A percentile compares a stretch with the other conserved stretches of the same genome.
Conservation (phyloP, 1,140 invertebrate species). For the Drosophila malerkotliana region DNA sequence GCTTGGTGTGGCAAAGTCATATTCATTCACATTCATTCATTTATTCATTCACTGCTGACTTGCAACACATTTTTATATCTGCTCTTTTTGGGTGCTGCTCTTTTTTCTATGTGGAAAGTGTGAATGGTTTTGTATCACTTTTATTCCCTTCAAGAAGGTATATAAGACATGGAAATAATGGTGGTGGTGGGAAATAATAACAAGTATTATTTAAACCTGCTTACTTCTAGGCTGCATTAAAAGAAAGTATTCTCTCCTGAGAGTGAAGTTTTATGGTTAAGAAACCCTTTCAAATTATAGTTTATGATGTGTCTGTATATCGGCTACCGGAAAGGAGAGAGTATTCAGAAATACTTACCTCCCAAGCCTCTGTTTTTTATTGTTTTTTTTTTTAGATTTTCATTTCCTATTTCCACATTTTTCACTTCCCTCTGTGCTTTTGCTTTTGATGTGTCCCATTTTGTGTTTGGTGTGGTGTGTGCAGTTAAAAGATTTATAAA, state of each 20-base stretch:
- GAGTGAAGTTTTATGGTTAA: no score
- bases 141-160: slow-evolving; percentile 5
- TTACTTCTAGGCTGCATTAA: no score
- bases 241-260: no score
- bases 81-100: slow-evolving; percentile 11
- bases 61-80: slow-evolving; percentile 79
- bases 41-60: slow-evolving; percentile 75
- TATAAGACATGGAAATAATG: background rate
- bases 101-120: slow-evolving; percentile 60
- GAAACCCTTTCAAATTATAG: no score
- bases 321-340: background rate
- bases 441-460: slow-evolving; percentile 72
- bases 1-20: slow-evolving; percentile 63
- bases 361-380: slow-evolving; percentile 7
- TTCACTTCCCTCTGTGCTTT: slow-evolving; percentile 61
- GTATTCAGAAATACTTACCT: slow-evolving; percentile 2
- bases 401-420: slow-evolving; percentile 81
- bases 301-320: background rate
- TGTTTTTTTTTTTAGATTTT: slow-evolving; percentile 46
- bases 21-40: slow-evolving; percentile 75
- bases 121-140: slow-evolving; percentile 45
- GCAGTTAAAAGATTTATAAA: slow-evolving; percentile 82
- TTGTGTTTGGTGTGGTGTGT: slow-evolving; percentile 70
- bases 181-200: no score
- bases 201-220: no score